phyloP scores from a whole-genome alignment of 92 coral and sea anemone genomes.

The Phenganax subtilis region DNA sequence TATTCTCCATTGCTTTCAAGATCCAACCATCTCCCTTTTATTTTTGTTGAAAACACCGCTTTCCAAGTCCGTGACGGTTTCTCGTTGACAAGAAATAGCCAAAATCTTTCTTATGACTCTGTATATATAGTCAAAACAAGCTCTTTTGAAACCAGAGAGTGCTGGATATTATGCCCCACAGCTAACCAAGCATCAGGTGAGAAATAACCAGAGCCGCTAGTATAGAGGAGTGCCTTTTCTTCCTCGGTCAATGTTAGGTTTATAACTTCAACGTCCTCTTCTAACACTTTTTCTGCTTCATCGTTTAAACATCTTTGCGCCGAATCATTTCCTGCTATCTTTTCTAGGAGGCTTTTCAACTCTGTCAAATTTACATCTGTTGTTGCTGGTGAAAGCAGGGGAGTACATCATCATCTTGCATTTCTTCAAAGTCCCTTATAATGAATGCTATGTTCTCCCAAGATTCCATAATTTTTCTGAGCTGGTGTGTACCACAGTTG shows the following conservation, averaged over 20 bases:
- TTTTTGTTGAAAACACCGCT: constrained; percentile 33
- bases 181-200: constrained; percentile 49
- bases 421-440: constrained; percentile 5
- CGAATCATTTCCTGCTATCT: constrained; percentile 15
- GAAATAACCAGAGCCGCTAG: constrained; percentile 28
- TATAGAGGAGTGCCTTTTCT: constrained; percentile 32
- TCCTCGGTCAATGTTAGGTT: constrained; percentile 23
- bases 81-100: constrained; percentile 42
- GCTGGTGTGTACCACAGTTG: constrained; percentile 45
- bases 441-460: constrained; percentile 37
- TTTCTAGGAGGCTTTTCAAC: constrained; percentile 14
- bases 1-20: constrained; percentile 39
- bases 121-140: constrained; percentile 47
- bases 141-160: constrained; percentile 28
- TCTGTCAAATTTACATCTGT: neutral
- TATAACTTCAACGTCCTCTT: constrained; percentile 38
- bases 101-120: constrained; percentile 42
- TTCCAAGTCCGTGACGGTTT: constrained; percentile 39
- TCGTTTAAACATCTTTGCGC: constrained; percentile 19
- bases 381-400: neutral
- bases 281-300: neutral
- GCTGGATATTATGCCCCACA: constrained; percentile 52
- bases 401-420: neutral
- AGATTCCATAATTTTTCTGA: constrained; percentile 40
- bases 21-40: constrained; percentile 51